Evolutionary conservation across 2,113 vertebrate genomes (phyloP).

Genomic region (Pristiophorus japonicus): DNA sequence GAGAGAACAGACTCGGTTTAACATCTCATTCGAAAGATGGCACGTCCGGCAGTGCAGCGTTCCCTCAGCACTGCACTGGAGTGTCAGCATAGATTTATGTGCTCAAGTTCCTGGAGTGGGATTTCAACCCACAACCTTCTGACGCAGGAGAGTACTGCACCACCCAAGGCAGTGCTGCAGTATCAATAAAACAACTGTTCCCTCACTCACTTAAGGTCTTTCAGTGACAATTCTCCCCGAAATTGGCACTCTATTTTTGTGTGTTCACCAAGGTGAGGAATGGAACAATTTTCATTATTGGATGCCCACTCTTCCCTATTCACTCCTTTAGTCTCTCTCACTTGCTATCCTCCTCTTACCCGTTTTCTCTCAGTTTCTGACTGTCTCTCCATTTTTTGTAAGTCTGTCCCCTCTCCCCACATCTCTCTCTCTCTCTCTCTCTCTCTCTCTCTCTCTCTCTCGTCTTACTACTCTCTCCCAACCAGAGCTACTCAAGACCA

Average conservation of each 20-base stretch:
- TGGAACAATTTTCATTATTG: neutral
- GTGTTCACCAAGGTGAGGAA: neutral
- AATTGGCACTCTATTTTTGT: neutral
- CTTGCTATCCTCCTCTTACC: neutral
- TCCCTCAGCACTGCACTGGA: no score
- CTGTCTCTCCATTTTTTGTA: neutral
- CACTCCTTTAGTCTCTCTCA: no score
- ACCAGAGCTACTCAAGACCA: neutral
- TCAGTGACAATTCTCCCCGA: neutral
- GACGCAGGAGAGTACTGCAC: neutral
- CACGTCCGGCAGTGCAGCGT: no score
- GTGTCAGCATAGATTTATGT: no score
- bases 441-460: no score
- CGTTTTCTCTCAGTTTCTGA: neutral
- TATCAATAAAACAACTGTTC: neutral
- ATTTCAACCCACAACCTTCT: no score
- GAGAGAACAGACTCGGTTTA: no score
- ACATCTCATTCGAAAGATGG: no score
- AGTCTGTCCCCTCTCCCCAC: neutral
- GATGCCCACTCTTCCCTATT: neutral
- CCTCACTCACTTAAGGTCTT: neutral
- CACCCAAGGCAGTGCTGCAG: neutral
- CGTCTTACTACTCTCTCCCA: neutral
- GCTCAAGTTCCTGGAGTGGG: no score
- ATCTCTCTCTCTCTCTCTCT: no score